These are phyloP conservation scores for Phenacoccus solenopsis DNA, from an alignment of 1,140 invertebrate genomes.

Conservation along the genomic window DNA sequence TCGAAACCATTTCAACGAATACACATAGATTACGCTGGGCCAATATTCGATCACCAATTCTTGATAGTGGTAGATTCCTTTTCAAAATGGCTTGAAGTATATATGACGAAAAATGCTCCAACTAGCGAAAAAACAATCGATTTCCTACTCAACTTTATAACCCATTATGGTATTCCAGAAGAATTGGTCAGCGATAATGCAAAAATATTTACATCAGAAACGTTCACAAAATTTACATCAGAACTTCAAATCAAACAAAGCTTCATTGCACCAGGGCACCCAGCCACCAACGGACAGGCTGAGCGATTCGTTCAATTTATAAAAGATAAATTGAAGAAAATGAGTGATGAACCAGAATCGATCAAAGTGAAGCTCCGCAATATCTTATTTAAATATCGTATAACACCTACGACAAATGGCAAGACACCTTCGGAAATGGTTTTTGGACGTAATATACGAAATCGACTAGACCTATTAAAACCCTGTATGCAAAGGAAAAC, in stretches of 20 bases:
- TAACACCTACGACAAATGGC: too few species aligned
- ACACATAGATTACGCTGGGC: not conserved
- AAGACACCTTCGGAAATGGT: too few species aligned
- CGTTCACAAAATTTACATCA: constrained; percentile 26
- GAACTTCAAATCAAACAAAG: constrained; percentile 25
- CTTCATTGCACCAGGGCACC: constrained; percentile 28
- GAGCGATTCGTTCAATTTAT: constrained; percentile 33
- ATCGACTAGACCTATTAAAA: too few species aligned
- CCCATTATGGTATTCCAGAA: constrained; percentile 25
- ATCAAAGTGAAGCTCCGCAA: too few species aligned
- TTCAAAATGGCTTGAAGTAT: constrained; percentile 34
- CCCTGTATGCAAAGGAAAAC: too few species aligned
- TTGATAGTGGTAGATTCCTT: constrained; percentile 22
- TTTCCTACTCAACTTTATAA: constrained; percentile 25
- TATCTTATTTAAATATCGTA: too few species aligned
- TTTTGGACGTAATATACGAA: too few species aligned
- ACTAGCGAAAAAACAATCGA: constrained; percentile 19
- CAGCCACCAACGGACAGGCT: constrained; percentile 29
- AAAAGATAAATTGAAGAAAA: constrained; percentile 33
- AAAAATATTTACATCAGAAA: constrained; percentile 25
- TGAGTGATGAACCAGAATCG: too few species aligned
- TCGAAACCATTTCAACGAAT: not conserved
- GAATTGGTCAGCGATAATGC: constrained; percentile 29
- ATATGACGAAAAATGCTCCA: constrained; percentile 21
- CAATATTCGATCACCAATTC: not conserved